Evolutionary conservation across 2,113 vertebrate species (phyloP).

Genomic region (Fulica atra): DNA sequence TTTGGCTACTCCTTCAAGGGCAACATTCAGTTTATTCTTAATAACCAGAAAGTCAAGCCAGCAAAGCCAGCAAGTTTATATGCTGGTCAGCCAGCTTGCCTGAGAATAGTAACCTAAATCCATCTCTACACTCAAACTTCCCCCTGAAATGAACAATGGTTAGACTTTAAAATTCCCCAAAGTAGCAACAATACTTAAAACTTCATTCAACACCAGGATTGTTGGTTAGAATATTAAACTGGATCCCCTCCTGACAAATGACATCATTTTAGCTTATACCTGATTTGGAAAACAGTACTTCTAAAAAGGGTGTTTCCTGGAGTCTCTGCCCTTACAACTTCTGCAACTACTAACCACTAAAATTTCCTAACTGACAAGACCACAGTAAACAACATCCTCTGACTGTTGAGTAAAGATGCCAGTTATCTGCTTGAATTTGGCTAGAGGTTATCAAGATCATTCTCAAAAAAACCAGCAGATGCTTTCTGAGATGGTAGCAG

Average conservation of each 20-base stretch:
- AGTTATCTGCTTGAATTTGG: neutral
- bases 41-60: neutral
- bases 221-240: neutral
- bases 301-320: neutral
- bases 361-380: neutral
- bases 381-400: neutral
- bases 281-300: neutral
- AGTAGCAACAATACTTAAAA: neutral
- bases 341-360: neutral
- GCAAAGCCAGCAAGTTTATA: neutral
- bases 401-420: neutral
- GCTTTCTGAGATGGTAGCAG: neutral
- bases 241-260: neutral
- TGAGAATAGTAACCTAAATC: fast-evolving
- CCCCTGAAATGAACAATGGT: neutral
- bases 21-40: neutral
- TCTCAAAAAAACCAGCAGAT: neutral
- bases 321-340: neutral
- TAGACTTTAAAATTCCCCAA: neutral
- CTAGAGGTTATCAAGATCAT: neutral
- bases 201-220: neutral
- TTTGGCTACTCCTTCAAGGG: neutral
- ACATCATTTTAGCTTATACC: neutral
- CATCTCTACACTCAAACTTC: neutral
- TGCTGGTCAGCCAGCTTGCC: neutral